Evolutionary conservation across 2,888 invertebrate genomes (phyloP).

Genomic region (Opisthograptis luteolata): DNA sequence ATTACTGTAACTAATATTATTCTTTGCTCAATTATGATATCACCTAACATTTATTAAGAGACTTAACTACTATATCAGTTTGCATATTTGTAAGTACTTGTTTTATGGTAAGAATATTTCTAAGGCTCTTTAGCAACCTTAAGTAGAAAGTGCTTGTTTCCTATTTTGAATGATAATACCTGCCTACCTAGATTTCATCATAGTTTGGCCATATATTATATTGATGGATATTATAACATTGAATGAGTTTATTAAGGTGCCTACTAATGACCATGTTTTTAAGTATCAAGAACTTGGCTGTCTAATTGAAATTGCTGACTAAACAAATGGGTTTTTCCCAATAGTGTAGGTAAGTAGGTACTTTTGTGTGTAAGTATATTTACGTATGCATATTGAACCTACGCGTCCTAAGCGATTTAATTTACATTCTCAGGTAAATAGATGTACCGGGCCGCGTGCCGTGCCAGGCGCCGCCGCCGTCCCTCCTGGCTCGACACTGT

Average conservation of each 20-base stretch:
- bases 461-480: slow-evolving; percentile 69
- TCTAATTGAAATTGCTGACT: background rate
- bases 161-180: no score
- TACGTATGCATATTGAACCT: slow-evolving; percentile 1
- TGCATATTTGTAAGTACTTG: no score
- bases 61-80: no score
- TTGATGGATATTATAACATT: no score
- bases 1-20: slow-evolving; percentile 14
- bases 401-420: slow-evolving; percentile 4
- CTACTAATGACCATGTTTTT: no score
- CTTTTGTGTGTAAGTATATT: background rate
- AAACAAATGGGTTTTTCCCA: background rate
- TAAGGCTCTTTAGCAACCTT: no score
- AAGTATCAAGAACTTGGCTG: no score
- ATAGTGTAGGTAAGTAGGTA: background rate
- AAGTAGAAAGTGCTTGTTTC: no score
- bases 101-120: no score
- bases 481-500: slow-evolving; percentile 59
- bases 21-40: slow-evolving; percentile 3
- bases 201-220: no score
- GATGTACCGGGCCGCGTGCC: slow-evolving; percentile 47
- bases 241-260: background rate
- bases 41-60: background rate
- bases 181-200: no score
- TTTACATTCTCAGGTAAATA: slow-evolving; percentile 48